Conservation (phyloP, 2,113 vertebrate genomes). For the Pica pica region DNA sequence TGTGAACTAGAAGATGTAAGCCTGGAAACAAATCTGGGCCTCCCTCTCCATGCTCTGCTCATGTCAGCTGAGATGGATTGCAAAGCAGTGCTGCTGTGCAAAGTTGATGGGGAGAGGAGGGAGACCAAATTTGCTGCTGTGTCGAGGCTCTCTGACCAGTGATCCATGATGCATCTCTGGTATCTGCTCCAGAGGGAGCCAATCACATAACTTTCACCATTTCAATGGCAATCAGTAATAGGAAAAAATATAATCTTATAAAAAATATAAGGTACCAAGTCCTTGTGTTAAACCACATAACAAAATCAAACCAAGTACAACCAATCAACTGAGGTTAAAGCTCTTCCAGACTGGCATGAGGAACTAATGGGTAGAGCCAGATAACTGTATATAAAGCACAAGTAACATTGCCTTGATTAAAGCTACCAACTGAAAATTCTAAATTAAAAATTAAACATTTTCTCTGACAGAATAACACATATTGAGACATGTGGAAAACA, state of each 20-base stretch:
- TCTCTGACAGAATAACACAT: neutral
- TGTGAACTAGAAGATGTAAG: neutral
- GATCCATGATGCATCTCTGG: slow-evolving; percentile 36
- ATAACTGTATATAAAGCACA: neutral
- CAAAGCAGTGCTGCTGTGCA: neutral
- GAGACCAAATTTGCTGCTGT: slow-evolving; percentile 1
- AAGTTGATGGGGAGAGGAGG: neutral
- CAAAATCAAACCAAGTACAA: slow-evolving; percentile 29
- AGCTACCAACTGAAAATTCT: neutral
- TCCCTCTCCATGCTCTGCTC: neutral
- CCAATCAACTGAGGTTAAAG: neutral
- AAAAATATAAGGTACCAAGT: neutral
- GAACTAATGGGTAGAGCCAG: neutral
- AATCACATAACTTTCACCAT: slow-evolving; percentile 43
- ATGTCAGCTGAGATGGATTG: neutral
- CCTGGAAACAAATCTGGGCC: neutral
- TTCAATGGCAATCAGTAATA: slow-evolving; percentile 49
- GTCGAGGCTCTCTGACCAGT: slow-evolving; percentile 4
- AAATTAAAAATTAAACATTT: neutral
- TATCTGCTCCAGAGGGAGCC: slow-evolving; percentile 50
- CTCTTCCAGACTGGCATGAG: neutral
- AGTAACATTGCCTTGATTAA: neutral
- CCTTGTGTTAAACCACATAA: neutral
- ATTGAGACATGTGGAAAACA: neutral
- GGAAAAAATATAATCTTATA: slow-evolving; percentile 24